A percentile compares a stretch with the other conserved stretches of the same genome.
phyloP scores from a whole-genome alignment of 2,797 vertebrate species.

The Hypotaenidia okinawae region DNA sequence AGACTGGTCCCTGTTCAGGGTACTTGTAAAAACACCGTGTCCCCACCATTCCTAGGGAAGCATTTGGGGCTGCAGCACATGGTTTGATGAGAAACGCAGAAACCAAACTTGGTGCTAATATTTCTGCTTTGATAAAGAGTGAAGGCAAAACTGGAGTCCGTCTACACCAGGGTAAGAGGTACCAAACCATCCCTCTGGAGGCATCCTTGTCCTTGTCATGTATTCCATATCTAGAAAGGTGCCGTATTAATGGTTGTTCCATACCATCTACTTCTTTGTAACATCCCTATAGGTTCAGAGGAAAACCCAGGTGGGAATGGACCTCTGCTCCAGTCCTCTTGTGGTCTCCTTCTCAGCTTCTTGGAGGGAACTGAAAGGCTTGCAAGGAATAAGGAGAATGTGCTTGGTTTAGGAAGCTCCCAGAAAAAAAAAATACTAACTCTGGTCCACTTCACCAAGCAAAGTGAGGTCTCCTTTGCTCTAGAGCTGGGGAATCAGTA shows the following conservation, averaged over 20 bases:
- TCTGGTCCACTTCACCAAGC: not conserved
- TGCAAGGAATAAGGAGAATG: not conserved
- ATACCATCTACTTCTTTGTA: not conserved
- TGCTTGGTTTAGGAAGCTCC: not conserved
- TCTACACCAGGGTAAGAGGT: not conserved
- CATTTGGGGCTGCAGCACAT: accelerated
- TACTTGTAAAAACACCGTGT: not conserved
- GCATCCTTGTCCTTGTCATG: not conserved
- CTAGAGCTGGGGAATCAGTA: not conserved
- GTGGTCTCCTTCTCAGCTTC: not conserved
- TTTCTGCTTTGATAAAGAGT: not conserved
- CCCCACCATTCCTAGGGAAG: accelerated
- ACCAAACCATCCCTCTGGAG: not conserved
- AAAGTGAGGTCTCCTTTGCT: not conserved
- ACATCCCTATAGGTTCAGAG: not conserved
- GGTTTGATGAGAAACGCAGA: not conserved
- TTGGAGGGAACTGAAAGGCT: not conserved
- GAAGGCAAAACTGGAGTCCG: not conserved
- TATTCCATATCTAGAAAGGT: not conserved
- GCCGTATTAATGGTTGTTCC: not conserved
- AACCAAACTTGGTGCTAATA: not conserved
- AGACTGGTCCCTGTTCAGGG: not conserved
- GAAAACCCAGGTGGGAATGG: not conserved
- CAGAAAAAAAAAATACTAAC: not conserved
- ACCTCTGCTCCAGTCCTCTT: not conserved